Percentiles rank a stretch among this genome's conserved stretches.
phyloP scores from a whole-genome alignment of 2,113 vertebrate species.

The Poicephalus gulielmi region DNA sequence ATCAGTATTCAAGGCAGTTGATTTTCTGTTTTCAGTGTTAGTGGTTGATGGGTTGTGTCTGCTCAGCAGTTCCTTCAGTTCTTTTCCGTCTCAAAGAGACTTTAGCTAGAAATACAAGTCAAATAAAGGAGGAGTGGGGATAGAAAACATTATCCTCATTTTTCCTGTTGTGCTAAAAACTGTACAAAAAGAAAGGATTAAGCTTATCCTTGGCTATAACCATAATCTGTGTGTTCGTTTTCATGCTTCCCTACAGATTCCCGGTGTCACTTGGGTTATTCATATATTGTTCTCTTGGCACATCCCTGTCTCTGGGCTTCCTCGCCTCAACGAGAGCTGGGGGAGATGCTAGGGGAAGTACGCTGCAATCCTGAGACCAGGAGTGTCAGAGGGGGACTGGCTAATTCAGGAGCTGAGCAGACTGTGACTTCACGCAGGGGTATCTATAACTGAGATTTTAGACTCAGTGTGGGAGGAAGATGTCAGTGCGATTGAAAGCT shows the following conservation, averaged over 20 bases:
- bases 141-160: not conserved
- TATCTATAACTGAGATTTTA: not conserved
- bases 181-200: constrained; percentile 17
- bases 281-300: not conserved
- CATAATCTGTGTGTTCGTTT: not conserved
- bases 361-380: fast-evolving
- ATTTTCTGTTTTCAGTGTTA: not conserved
- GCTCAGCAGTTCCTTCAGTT: not conserved
- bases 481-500: not conserved
- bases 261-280: not conserved
- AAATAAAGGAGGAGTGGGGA: not conserved
- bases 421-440: not conserved
- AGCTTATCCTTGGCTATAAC: not conserved
- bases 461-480: not conserved
- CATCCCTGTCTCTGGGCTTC: not conserved
- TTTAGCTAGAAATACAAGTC: not conserved
- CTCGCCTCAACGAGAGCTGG: not conserved
- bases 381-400: not conserved
- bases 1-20: not conserved
- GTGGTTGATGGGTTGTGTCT: not conserved
- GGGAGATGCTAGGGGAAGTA: not conserved
- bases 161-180: not conserved
- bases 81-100: not conserved
- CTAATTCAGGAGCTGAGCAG: not conserved
- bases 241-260: not conserved